Evolutionary conservation across 2,797 vertebrate species (phyloP), one percentile per base, ranked within the genome.

Genomic region (Lutjanus campechanus): DNA sequence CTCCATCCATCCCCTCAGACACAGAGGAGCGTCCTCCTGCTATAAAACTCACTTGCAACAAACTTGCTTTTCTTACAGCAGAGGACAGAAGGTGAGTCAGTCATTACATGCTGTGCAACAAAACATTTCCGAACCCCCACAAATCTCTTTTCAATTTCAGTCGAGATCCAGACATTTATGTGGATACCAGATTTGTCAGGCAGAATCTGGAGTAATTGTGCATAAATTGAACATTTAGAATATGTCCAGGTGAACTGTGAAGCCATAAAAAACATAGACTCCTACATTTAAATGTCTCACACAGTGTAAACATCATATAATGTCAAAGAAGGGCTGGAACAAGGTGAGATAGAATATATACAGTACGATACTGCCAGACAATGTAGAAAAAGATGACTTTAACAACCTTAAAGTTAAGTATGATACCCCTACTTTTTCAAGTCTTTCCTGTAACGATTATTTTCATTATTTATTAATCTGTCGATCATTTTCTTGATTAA

Each of bases 1-100:
- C 54, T 44, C 10, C 22, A 19, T 36, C 60, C 29, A 55, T 59
- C 29, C 62, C n/a, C n/a, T 73, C 83, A 67, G 44, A 67, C 60
- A 58, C 41, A 62, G 43, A 81, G 47, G 29, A 77, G 58, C 1
- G 2, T 29, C 16, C 19, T 55, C 44, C 77, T 79, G 75, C 56
- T 49, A 47, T 81, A 63, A 73, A 78, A 85, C 16, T 62, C 58
- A 13, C 41, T 50, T 20, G 64, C 65, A 73, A 73, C 15, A 83
- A 71, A 56, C 46, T 29, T 76, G 19, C 16, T 65, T 66, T 75
- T 44, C 44, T 73, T 61, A 76, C 64, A 51, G 11, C 4, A 20
- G 53, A 49, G 15, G 25, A 71, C 29, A 56, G 63, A 19, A 47
- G n/a, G 49, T 9, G 16, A 44, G 8, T 43, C 59, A 25, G 12